A percentile compares a stretch with the other conserved stretches of the same genome.
These are phyloP conservation scores for Lonchura striata DNA, from an alignment of 2,113 vertebrate genomes.

Conservation along the genomic window DNA sequence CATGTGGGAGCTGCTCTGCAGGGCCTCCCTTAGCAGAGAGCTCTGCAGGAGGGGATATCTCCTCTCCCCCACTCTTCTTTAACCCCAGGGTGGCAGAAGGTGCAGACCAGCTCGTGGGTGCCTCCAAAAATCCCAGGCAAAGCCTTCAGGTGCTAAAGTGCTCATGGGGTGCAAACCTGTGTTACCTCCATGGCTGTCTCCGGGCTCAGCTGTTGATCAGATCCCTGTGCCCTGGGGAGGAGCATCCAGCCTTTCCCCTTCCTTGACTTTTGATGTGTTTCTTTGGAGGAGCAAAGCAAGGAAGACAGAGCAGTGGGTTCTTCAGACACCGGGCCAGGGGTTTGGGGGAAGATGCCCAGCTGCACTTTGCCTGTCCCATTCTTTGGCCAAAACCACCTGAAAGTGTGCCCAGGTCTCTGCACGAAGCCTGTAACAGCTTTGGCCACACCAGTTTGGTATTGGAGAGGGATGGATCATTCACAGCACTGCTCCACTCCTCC, in stretches of 20 bases:
- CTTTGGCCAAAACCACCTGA: accelerated
- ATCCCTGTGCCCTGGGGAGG: not conserved
- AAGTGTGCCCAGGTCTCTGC: accelerated
- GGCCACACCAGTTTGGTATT: not conserved
- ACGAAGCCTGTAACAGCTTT: not conserved
- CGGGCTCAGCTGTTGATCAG: not conserved
- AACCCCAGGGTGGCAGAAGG: not conserved
- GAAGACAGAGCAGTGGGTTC: not conserved
- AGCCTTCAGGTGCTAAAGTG: accelerated
- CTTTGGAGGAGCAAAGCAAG: not conserved
- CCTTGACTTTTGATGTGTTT: not conserved
- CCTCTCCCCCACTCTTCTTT: accelerated
- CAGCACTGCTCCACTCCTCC: not conserved
- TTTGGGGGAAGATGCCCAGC: not conserved
- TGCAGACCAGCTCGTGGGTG: not conserved
- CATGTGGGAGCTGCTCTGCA: not conserved
- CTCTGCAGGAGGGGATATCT: too few species aligned
- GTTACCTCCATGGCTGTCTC: accelerated
- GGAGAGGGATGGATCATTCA: not conserved
- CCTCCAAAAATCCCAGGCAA: not conserved
- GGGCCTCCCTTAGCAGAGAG: not conserved
- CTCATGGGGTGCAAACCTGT: not conserved
- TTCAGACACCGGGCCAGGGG: not conserved
- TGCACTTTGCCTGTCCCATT: not conserved
- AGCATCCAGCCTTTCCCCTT: not conserved